Evolutionary conservation across 2,113 vertebrate genomes (phyloP), one percentile per base, ranked within the genome.

Genomic region (Marmota flaviventris): DNA sequence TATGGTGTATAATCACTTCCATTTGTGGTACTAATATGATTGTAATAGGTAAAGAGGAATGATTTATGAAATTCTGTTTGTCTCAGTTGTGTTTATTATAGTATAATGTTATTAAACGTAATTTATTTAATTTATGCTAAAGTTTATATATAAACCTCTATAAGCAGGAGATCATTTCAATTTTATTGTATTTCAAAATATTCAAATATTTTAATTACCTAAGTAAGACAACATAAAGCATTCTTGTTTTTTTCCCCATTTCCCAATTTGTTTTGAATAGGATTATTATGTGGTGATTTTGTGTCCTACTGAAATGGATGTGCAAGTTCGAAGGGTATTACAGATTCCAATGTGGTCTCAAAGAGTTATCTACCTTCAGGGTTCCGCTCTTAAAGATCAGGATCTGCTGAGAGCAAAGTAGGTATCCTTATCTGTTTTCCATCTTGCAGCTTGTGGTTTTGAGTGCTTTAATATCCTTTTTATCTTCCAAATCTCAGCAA

Each of bases 321-420:
- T 98, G 85, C 99, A 99, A 77, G 99, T 99, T 85, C 99, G 99
- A 86, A 98, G 99, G 93, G 98, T 99, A 5, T 98, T 99, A 32
- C 99, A 99, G 96, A 99, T 99, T 91, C 99, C 99, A 16, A 99
- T 99, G 99, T 99, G 99, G 99, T 99, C 99, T 37, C 99, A 99
- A 85, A 98, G 99, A 97, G 99, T 99, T 78, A 99, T 99, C 92
- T 99, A 99, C 97, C 97, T 99, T 51, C 99, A 99, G 95, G 99
- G 99, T 25, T 99, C 99, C 48, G 99, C 99, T 39, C 98, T 99
- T 17, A 99, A 99, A 98, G 99, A 99, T 94, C 99, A 99, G 97
- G 99, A 99, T 63, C 98, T 99, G 37, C 72, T 99, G 96, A 99
- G 99, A 98, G 99, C 99, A 91, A 99, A 99, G 99, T 99, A 99